Percentiles rank a stretch among this genome's conserved stretches.
Evolutionary conservation across 2,797 vertebrate genomes (phyloP).

Genomic region (Amphiprion clarkii): DNA sequence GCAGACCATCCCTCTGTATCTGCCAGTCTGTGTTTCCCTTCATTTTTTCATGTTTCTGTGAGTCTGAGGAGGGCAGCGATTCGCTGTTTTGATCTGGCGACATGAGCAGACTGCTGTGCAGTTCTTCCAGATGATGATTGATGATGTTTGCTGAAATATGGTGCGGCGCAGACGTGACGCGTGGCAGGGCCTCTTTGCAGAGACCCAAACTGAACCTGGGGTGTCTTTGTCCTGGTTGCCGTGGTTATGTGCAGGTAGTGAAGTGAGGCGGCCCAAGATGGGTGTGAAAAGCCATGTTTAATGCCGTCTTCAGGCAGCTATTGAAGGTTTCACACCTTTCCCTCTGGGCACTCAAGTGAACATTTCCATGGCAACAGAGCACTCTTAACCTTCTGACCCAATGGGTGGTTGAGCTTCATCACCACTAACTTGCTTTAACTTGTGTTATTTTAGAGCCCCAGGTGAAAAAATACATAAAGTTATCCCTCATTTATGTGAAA

Average conservation of each 20-base stretch:
- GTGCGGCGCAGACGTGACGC: constrained; percentile 25
- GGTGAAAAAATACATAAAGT: neutral
- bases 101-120: constrained; percentile 40
- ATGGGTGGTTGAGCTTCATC: constrained; percentile 15
- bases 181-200: constrained; percentile 9
- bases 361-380: constrained; percentile 70
- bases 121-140: constrained; percentile 63
- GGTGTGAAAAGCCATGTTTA: constrained; percentile 80
- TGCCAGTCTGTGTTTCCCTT: constrained; percentile 51
- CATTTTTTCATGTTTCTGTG: constrained; percentile 45
- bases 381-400: constrained; percentile 65
- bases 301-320: constrained; percentile 66
- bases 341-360: constrained; percentile 46
- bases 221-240: constrained; percentile 75
- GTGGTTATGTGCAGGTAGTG: constrained; percentile 72
- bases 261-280: constrained; percentile 58
- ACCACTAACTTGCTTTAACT: constrained; percentile 10
- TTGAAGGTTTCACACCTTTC: constrained; percentile 71
- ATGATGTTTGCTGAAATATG: constrained; percentile 62
- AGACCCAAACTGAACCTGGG: constrained; percentile 48
- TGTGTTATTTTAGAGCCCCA: constrained; percentile 2
- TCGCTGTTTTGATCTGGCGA: constrained; percentile 41
- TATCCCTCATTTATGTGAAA: neutral
- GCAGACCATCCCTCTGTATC: constrained; percentile 27
- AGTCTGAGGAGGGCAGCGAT: constrained; percentile 35